Evolutionary conservation across 2,797 vertebrate species (phyloP).

Genomic region (Anguilla pacifica): DNA sequence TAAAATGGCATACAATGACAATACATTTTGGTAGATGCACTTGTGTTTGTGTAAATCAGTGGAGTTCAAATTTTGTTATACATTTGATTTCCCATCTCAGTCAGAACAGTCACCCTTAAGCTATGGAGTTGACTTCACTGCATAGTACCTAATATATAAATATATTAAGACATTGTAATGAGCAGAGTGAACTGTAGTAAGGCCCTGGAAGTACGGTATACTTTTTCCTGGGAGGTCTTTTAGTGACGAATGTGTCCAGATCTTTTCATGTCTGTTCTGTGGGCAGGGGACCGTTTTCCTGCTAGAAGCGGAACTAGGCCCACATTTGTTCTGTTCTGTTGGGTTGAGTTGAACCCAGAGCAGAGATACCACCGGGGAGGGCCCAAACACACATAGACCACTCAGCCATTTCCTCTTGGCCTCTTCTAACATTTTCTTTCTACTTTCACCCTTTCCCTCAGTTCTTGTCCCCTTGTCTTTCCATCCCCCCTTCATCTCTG

Average conservation of each 20-base stretch:
- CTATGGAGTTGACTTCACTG: conserved; percentile 4
- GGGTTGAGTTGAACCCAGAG: conserved; percentile 18
- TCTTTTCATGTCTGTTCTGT: conserved; percentile 13
- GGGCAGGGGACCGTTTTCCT: conserved; percentile 3
- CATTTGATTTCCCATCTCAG: background rate
- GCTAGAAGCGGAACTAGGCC: conserved; percentile 2
- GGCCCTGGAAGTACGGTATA: background rate
- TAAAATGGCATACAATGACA: background rate
- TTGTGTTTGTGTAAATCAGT: background rate
- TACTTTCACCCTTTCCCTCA: background rate
- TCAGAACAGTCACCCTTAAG: background rate
- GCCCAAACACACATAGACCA: background rate
- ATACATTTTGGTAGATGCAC: background rate
- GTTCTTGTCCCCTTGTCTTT: background rate
- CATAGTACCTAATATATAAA: background rate
- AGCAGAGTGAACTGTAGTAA: background rate
- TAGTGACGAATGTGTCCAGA: background rate
- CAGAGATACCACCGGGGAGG: background rate
- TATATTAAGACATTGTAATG: background rate
- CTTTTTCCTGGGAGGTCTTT: background rate
- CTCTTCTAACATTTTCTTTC: background rate
- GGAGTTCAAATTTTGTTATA: background rate
- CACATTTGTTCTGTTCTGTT: conserved; percentile 1
- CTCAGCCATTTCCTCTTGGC: background rate
- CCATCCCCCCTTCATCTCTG: background rate